A percentile compares a stretch with the other conserved stretches of the same genome.
Conservation (phyloP, 2,888 invertebrate genomes). For the Eumacrocentrus americanus region DNA sequence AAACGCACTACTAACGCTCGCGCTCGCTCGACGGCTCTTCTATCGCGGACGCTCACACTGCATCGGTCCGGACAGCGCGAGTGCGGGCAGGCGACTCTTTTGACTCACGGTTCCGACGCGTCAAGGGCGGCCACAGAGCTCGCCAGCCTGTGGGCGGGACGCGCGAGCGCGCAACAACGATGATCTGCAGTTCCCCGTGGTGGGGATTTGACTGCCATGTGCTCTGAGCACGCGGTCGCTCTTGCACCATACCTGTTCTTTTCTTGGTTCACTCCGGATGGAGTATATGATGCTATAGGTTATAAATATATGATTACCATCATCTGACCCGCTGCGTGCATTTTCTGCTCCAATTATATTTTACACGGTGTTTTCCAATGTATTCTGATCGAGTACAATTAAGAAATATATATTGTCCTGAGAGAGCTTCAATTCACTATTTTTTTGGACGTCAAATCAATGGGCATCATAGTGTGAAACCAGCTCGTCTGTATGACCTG, state of each 20-base stretch:
- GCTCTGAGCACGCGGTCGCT: slow-evolving; percentile 55
- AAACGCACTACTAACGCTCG: slow-evolving; percentile 4
- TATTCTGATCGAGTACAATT: too few relatives aligned
- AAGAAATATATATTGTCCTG: too few relatives aligned
- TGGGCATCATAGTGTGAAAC: too few relatives aligned
- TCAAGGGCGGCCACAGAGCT: slow-evolving; percentile 51
- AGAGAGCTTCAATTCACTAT: too few relatives aligned
- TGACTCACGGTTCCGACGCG: slow-evolving; percentile 33
- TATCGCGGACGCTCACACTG: slow-evolving; percentile 25
- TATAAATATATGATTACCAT: too few relatives aligned
- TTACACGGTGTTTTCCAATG: too few relatives aligned
- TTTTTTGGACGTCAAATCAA: too few relatives aligned
- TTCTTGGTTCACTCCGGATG: background rate
- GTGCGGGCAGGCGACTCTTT: slow-evolving; percentile 54
- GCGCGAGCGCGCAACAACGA: slow-evolving; percentile 50
- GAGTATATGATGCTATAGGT: too few relatives aligned
- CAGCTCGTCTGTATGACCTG: too few relatives aligned
- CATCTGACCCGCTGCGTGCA: too few relatives aligned
- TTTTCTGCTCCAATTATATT: too few relatives aligned
- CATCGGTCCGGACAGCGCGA: slow-evolving; percentile 51
- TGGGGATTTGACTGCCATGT: slow-evolving; percentile 54
- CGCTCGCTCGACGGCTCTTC: slow-evolving; percentile 16
- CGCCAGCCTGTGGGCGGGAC: slow-evolving; percentile 57
- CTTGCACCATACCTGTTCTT: slow-evolving; percentile 20
- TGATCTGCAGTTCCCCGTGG: slow-evolving; percentile 33